Evolutionary conservation across 2,888 invertebrate genomes (phyloP), one percentile per base, ranked within the genome.

Genomic region (Nipponacmea schrenckii): DNA sequence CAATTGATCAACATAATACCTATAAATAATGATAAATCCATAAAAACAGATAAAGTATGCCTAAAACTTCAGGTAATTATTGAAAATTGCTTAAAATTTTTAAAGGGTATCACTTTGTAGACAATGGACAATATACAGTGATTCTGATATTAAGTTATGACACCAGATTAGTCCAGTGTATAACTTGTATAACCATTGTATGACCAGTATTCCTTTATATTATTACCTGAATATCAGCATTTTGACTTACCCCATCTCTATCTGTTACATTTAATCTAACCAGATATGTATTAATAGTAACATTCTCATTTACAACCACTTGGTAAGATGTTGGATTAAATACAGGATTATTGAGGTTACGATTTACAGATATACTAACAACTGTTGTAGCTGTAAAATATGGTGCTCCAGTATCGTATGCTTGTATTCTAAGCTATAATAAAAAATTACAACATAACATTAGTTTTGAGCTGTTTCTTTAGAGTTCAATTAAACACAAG

Each of bases 271-370:
- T 81, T 27, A 86, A 79, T 68, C 80, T 82, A 64, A 75, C 74
- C 26, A 86, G 78, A 75, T 77, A 77, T 12, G 77, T 74, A 3
- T 77, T 79, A 8, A 82, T 78, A 0, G 73, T 46, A 3, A 75
- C 76, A 44, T 73, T 73, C 64, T 86, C 86, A 62, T 79, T 77
- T 66, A 87, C 78, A 7, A 79, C 81, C 12, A 85, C 78, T 48
- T 74, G 50, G 77, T 85, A 86, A 7, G 77, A 80, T 3, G 74
- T 69, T 8, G 84, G 82, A 62, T 81, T 80, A 77, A 87, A 87
- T 39, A 80, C 72, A 0, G 87, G 87, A 17, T 79, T 77, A 72
- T 85, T 84, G 64, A 81, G 69, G 73, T 86, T 86, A 27, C 86
- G 77, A 7, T 71, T 48, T 2, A 86, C 85, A 1, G 79, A 80